Evolutionary conservation across 2,888 invertebrate genomes (phyloP).

Genomic region (Nyleta sp.): DNA sequence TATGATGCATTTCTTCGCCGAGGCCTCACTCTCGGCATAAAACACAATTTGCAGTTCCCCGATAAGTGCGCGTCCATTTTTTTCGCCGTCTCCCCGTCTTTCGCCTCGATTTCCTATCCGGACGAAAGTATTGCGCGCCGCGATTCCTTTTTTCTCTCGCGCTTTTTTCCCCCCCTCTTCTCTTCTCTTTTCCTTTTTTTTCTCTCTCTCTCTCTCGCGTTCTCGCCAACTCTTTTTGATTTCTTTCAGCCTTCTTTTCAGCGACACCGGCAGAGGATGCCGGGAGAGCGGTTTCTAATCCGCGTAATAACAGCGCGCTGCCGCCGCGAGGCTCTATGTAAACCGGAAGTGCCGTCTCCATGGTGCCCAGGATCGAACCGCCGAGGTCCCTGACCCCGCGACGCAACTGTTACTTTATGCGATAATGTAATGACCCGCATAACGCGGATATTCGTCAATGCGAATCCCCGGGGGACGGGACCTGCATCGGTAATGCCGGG

Average conservation of each 20-base stretch:
- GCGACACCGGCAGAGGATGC: conserved; percentile 29
- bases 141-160: conserved; percentile 26
- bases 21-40: conserved; percentile 56
- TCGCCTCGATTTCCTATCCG: not conserved
- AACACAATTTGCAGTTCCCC: conserved; percentile 42
- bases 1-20: conserved; percentile 66
- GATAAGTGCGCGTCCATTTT: conserved; percentile 38
- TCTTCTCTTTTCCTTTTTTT: too few relatives aligned
- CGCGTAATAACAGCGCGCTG: conserved; percentile 69
- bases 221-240: conserved; percentile 37
- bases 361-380: conserved; percentile 72
- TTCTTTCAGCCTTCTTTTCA: conserved; percentile 33
- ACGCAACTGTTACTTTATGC: conserved; percentile 73
- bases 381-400: conserved; percentile 69
- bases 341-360: conserved; percentile 76
- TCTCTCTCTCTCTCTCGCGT: too few relatives aligned
- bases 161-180: too few relatives aligned
- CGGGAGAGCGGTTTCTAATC: conserved; percentile 70
- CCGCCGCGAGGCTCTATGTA: conserved; percentile 71
- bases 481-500: conserved; percentile 9
- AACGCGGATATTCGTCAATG: conserved; percentile 27
- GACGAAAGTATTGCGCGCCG: not conserved
- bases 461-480: not conserved
- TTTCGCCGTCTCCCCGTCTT: conserved; percentile 18
- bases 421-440: conserved; percentile 66